Base-by-base conservation (phyloP, 2,113 vertebrate species). In the Podocnemis expansa region DNA sequence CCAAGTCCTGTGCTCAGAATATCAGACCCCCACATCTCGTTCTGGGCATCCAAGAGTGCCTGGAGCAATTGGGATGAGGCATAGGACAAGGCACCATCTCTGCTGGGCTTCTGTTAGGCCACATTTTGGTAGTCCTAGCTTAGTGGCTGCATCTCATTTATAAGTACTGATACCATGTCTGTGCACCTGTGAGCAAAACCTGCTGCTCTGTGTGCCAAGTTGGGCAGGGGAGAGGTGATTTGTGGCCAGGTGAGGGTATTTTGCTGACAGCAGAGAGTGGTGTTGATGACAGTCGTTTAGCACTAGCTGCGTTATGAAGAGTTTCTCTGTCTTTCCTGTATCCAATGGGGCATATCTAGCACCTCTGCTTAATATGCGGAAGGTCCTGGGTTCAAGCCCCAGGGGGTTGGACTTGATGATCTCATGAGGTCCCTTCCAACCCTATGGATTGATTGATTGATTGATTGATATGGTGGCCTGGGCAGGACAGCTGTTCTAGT, bases 31-130 rank as follows among this genome's bases (percentile, higher is more conserved):
- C 34, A 0, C 8, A 67, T 82, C 5, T 34, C 7, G 29, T 17
- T 31, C 31, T 79, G 0, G 60, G 2, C 2, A 0, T 2, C 43
- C 75, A 78, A 25, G 31, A 0, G 1, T 1, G 43, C 55, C 45
- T 0, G 2, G n/a, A 56, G 24, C 12, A 11, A 10, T 5, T 13
- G 19, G 6, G 49, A 6, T 19, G 19, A 6, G 13, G 73, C 4
- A 12, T 29, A 10, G 10, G 41, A 29, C 43, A 10, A 17, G 1
- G 19, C 22, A 21, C 19, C 31, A 11, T 75, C 70, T 41, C 38
- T 24, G 38, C 38, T 75, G 9, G 70, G 38, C 10, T 24, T 43
- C 5, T 21, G 41, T 45, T 24, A 45, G 41, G 73, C 24, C 41
- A 45, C 12, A 3, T 27, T 27, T 76, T 24, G 27, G 73, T 24